Percentiles rank a stretch among this genome's conserved stretches.
Conservation (phyloP, 64 coral and sea anemone species). For the Dendronephthya gigantea region DNA sequence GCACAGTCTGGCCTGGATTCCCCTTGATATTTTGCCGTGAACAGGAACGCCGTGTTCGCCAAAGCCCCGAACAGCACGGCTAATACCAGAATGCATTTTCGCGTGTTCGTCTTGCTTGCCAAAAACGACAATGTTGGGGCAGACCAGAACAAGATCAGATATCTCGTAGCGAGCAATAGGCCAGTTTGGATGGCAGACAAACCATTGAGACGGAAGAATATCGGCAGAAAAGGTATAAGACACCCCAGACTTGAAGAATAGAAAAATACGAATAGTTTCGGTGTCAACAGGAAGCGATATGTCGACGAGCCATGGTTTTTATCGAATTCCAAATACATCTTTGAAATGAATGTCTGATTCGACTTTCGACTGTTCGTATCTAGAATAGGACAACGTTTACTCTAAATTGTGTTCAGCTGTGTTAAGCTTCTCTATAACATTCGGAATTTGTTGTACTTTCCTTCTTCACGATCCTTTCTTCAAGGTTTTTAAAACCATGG, state of each 20-base stretch:
- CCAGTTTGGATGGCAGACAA: slow-evolving; percentile 80
- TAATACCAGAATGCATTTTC: slow-evolving; percentile 65
- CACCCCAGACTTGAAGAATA: slow-evolving; percentile 47
- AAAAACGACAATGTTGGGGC: slow-evolving; percentile 46
- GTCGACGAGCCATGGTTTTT: neutral
- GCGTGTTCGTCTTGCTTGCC: slow-evolving; percentile 59
- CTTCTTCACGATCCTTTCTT: no score
- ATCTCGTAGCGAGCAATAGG: slow-evolving; percentile 46
- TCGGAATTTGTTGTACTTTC: no score
- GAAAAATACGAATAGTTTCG: slow-evolving; percentile 71
- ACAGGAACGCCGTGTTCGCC: slow-evolving; percentile 49
- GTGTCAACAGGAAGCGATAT: slow-evolving; percentile 43
- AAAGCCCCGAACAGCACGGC: slow-evolving; percentile 49
- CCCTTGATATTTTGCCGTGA: slow-evolving; percentile 31
- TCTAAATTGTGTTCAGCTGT: no score
- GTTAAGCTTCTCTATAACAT: no score
- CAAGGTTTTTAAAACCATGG: no score
- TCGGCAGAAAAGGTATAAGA: slow-evolving; percentile 64
- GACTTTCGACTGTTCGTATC: no score
- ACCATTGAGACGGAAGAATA: slow-evolving; percentile 90
- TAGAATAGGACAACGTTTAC: no score
- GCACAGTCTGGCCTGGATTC: slow-evolving; percentile 30
- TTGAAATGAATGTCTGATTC: neutral
- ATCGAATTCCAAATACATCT: slow-evolving; percentile 7
- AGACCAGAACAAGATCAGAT: slow-evolving; percentile 66